phyloP scores from a whole-genome alignment of 2,888 invertebrate genomes.

The Sisyra terminalis region DNA sequence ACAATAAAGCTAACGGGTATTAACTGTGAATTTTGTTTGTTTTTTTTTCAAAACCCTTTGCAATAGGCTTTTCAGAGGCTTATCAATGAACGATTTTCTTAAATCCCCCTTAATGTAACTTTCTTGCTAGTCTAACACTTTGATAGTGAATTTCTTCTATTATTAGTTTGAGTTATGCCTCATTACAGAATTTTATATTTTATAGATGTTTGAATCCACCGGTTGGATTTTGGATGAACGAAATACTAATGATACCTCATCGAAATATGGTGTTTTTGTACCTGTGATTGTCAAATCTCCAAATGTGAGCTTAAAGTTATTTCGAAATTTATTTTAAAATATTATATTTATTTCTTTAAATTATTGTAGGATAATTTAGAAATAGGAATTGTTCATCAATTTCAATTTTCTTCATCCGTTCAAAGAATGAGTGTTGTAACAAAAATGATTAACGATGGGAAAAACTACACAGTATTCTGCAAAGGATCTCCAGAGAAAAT shows the following conservation, averaged over 20 bases:
- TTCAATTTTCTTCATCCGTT: conserved; percentile 70
- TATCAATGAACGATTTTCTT: too few species aligned
- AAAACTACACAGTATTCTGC: conserved; percentile 59
- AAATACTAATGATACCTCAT: not conserved
- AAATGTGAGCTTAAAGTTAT: not conserved
- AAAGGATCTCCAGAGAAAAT: conserved; percentile 93
- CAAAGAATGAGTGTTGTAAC: conserved; percentile 86
- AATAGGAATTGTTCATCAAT: conserved; percentile 71
- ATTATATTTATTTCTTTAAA: not conserved
- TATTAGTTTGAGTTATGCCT: too few species aligned
- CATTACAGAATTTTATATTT: conserved; percentile 9
- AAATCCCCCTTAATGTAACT: not conserved
- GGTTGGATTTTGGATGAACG: conserved; percentile 83
- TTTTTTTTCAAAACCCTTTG: too few species aligned
- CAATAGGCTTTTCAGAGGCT: too few species aligned
- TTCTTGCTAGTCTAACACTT: too few species aligned
- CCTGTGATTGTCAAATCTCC: not conserved
- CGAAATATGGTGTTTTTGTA: conserved; percentile 1
- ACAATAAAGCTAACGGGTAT: too few species aligned
- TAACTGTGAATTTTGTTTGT: too few species aligned
- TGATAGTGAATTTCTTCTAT: too few species aligned
- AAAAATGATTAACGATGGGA: conserved; percentile 46
- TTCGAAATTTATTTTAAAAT: not conserved
- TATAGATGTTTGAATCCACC: conserved; percentile 86
- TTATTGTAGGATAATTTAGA: conserved; percentile 26